A percentile compares a stretch with the other conserved stretches of the same genome.
Conservation (phyloP, 2,888 invertebrate genomes). For the Panopea generosa region DNA sequence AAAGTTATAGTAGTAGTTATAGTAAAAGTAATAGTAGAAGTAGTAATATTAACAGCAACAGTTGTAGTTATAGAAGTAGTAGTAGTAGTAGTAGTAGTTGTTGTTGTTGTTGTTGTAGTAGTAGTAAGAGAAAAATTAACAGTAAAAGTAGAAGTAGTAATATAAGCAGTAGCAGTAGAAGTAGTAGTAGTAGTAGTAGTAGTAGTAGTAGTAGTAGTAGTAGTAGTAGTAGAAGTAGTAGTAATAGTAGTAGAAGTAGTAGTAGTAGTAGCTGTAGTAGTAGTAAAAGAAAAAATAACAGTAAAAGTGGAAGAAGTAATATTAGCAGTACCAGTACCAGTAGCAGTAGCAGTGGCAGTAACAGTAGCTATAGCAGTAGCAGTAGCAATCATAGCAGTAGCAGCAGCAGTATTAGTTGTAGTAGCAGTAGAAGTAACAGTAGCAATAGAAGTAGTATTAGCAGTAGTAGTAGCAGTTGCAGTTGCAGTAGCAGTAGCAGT, state of each 20-base stretch:
- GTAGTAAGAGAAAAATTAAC: slow-evolving; percentile 14
- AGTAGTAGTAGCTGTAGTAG: slow-evolving; percentile 44
- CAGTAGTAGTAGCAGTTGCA: too few species aligned
- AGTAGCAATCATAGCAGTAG: too few species aligned
- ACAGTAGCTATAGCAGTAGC: too few species aligned
- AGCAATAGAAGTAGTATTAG: too few species aligned
- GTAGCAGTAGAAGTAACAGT: too few species aligned
- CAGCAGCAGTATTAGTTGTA: too few species aligned
- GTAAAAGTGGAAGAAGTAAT: slow-evolving; percentile 19
- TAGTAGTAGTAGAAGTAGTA: slow-evolving; percentile 30
- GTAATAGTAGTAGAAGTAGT: slow-evolving; percentile 24
- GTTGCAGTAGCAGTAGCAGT: too few species aligned
- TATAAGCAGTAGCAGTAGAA: too few species aligned
- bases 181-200: slow-evolving; percentile 32
- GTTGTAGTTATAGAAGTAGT: too few species aligned
- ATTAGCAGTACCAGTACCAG: not conserved
- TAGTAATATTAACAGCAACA: too few species aligned
- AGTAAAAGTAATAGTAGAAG: too few species aligned
- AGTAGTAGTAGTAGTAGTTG: slow-evolving; percentile 7
- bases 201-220: slow-evolving; percentile 8
- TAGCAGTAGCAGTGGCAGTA: too few species aligned
- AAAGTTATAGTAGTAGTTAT: slow-evolving; percentile 11
- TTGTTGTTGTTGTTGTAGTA: slow-evolving; percentile 23
- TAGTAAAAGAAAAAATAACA: slow-evolving; percentile 31
- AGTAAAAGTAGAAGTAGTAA: slow-evolving; percentile 35